Percentiles rank a stretch among this genome's conserved stretches.
Conservation (phyloP, 2,888 invertebrate species). For the Brassicogethes aeneus region DNA sequence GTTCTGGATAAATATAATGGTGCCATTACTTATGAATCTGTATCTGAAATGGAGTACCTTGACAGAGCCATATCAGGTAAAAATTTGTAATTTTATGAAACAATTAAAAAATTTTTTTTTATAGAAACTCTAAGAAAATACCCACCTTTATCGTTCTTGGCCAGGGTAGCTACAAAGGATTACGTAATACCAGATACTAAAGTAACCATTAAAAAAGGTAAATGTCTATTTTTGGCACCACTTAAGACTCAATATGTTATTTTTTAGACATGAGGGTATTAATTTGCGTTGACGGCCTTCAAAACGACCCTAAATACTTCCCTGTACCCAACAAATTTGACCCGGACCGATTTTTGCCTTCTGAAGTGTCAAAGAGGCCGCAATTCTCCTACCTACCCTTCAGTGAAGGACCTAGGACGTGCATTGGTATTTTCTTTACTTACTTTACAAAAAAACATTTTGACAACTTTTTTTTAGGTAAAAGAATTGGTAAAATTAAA, state of each 20-base stretch:
- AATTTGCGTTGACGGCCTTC: background rate
- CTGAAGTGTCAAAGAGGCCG: background rate
- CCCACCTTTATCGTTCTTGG: constrained; percentile 1
- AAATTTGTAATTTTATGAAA: too few species aligned
- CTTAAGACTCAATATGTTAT: background rate
- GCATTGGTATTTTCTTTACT: constrained; percentile 4
- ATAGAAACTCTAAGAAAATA: constrained; percentile 3
- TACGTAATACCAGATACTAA: background rate
- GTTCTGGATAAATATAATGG: constrained; percentile 22
- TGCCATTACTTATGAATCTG: constrained; percentile 32
- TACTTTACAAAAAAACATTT: too few species aligned
- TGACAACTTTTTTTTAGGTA: constrained; percentile 4
- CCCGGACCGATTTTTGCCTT: background rate
- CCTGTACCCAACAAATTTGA: background rate
- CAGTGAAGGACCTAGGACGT: constrained; percentile 3
- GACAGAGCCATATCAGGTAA: constrained; percentile 33
- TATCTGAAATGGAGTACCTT: constrained; percentile 36
- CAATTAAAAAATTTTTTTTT: too few species aligned
- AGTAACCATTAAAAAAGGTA: background rate
- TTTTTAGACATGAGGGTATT: background rate
- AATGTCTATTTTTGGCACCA: background rate
- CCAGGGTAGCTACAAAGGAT: background rate
- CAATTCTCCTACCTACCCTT: constrained; percentile 1
- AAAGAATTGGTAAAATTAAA: constrained; percentile 9
- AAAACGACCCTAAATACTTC: background rate